Base-by-base conservation (phyloP, 1,140 invertebrate species). In the Drosophila tristis region DNA sequence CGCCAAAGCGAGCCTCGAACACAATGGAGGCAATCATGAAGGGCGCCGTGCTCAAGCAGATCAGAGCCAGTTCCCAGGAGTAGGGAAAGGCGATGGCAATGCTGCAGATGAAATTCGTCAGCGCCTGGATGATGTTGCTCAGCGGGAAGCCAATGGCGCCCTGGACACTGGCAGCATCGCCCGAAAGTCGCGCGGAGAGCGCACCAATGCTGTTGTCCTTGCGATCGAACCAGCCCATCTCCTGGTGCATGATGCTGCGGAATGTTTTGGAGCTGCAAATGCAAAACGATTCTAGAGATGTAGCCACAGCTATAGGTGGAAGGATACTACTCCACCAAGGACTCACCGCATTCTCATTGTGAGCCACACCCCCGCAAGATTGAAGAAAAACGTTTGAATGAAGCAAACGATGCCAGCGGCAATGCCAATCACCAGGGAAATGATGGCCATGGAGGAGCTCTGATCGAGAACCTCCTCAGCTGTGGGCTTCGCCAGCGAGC, bases 81-180 rank as follows among this genome's bases (percentile, higher is more conserved):
- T 95, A 97, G 49, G 94, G 95, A 85, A 98, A 93, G 0, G 96
- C 95, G 50, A 98, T 93, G 4, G 95, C 92, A 43, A 97, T 93
- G 4, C 96, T 95, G 20, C 96, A 92, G 0, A 94, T 91, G 0
- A 98, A 92, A 1, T 96, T 97, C 3, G 96, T 95, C 0, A 96
- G 74, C 0, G 96, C 95, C 84, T 98, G 97, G n/a, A 97, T 91
- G 23, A 97, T 95, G 2, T 95, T 94, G 2, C 96, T 97, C 2
- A 98, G 93, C n/a, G 96, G 93, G 53, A 95, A 94, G 0, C 97
- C 97, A 1, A 97, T 97, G 0, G 97, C 97, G 16, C 95, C 96
- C 92, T 97, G 96, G 0, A 98, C 95, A 61, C 94, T 95, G 0
- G 96, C 94, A 1, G 96, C 95, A 91, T 98, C 97, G 4, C 95